phyloP scores from a whole-genome alignment of 2,888 invertebrate genomes.

The Fissipunctia ypsillon region DNA sequence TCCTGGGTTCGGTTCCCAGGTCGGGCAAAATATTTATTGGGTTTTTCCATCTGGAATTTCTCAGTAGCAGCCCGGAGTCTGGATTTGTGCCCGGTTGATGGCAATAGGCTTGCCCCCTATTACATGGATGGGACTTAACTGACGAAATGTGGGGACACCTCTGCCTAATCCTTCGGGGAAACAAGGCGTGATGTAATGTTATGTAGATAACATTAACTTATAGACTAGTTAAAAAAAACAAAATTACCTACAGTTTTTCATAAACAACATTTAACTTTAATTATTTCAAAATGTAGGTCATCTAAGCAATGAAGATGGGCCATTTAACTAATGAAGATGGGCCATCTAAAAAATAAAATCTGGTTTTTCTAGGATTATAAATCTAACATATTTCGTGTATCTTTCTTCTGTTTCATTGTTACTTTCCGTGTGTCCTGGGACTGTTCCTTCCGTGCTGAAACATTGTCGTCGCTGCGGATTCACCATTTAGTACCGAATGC shows the following conservation, averaged over 20 bases:
- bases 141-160: no score
- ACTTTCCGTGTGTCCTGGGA: conserved; percentile 61
- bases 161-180: no score
- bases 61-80: no score
- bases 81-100: no score
- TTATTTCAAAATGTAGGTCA: background rate
- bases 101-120: no score
- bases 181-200: no score
- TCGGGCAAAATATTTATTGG: no score
- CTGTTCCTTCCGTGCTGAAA: conserved; percentile 57
- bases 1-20: no score
- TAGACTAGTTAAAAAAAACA: background rate
- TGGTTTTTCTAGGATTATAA: conserved; percentile 29
- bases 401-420: conserved; percentile 78
- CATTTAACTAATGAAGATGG: background rate
- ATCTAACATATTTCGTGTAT: conserved; percentile 62
- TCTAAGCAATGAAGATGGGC: background rate
- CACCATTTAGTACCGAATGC: conserved; percentile 79
- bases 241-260: background rate
- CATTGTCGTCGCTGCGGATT: conserved; percentile 51
- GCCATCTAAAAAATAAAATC: background rate
- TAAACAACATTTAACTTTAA: background rate
- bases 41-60: no score
- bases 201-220: no score
- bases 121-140: no score